A percentile compares a stretch with the other conserved stretches of the same genome.
These are phyloP conservation scores for Drosophila saltans DNA, from an alignment of 1,140 invertebrate genomes.

Conservation along the genomic window DNA sequence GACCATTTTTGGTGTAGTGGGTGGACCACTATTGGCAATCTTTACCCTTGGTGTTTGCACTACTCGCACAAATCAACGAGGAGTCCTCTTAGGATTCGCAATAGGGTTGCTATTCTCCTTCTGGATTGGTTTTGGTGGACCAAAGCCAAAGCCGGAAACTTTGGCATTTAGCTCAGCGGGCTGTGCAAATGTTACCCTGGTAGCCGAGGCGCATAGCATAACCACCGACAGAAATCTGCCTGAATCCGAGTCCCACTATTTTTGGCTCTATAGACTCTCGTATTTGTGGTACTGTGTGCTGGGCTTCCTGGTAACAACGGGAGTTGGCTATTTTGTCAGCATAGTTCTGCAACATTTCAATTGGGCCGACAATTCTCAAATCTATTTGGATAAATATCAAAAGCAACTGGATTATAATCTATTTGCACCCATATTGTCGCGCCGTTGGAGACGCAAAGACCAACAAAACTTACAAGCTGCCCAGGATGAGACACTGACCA, in stretches of 20 bases:
- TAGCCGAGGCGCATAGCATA: conserved; percentile 27
- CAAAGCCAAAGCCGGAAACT: conserved; percentile 86
- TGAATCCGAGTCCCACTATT: conserved; percentile 43
- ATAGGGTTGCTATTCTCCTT: conserved; percentile 88
- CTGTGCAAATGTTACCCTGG: conserved; percentile 83
- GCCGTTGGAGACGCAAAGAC: conserved; percentile 54
- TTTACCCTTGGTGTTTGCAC: conserved; percentile 92
- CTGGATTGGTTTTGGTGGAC: conserved; percentile 93
- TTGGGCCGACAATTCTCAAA: conserved; percentile 73
- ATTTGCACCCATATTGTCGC: conserved; percentile 86
- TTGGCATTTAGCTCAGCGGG: conserved; percentile 86
- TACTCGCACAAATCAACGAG: conserved; percentile 87
- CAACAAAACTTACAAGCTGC: conserved; percentile 4
- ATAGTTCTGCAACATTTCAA: conserved; percentile 64
- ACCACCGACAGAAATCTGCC: neutral
- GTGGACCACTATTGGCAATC: conserved; percentile 91
- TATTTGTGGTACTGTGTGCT: conserved; percentile 93
- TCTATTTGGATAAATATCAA: conserved; percentile 56
- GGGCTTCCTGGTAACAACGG: conserved; percentile 87
- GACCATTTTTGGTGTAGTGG: conserved; percentile 91
- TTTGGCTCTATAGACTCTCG: conserved; percentile 86
- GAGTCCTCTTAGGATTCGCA: conserved; percentile 88
- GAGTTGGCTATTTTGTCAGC: conserved; percentile 87
- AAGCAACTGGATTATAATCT: conserved; percentile 85
- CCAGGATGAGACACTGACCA: conserved; percentile 56